These are phyloP conservation scores for Accipiter virgatus DNA, from an alignment of 2,113 vertebrate species.

Conservation along the genomic window DNA sequence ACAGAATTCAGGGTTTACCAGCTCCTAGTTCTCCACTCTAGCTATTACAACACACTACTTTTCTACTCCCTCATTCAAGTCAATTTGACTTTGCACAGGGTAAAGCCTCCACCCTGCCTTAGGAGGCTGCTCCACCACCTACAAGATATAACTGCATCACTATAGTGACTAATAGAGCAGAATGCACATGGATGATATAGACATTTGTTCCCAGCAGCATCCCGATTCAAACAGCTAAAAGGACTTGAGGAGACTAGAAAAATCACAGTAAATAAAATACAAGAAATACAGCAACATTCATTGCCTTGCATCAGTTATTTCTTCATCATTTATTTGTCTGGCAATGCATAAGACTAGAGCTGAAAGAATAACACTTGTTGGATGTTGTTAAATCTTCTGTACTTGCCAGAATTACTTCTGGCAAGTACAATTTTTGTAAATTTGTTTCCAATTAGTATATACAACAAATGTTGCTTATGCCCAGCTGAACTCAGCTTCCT, in stretches of 20 bases:
- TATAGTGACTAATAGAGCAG: background rate
- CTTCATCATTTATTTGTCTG: background rate
- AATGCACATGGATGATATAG: background rate
- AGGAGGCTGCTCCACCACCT: background rate
- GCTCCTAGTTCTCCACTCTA: background rate
- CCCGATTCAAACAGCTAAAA: background rate
- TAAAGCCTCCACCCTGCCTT: background rate
- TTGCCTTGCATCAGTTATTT: background rate
- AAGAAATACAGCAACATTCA: background rate
- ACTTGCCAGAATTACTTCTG: background rate
- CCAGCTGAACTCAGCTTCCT: constrained; percentile 8
- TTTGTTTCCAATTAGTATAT: constrained; percentile 10
- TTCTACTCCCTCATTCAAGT: background rate
- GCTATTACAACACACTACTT: background rate
- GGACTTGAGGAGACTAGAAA: background rate
- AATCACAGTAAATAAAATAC: background rate
- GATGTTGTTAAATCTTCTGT: background rate
- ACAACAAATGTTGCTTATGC: constrained; percentile 27
- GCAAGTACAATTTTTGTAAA: constrained; percentile 1
- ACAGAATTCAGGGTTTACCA: background rate
- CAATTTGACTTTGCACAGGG: background rate
- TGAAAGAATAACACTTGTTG: background rate
- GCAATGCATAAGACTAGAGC: background rate
- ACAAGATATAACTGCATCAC: background rate
- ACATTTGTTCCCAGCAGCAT: background rate